Conservation (phyloP, 30 jellyfish, hydroid and myxozoan species). For the Cassiopea xamachana region DNA sequence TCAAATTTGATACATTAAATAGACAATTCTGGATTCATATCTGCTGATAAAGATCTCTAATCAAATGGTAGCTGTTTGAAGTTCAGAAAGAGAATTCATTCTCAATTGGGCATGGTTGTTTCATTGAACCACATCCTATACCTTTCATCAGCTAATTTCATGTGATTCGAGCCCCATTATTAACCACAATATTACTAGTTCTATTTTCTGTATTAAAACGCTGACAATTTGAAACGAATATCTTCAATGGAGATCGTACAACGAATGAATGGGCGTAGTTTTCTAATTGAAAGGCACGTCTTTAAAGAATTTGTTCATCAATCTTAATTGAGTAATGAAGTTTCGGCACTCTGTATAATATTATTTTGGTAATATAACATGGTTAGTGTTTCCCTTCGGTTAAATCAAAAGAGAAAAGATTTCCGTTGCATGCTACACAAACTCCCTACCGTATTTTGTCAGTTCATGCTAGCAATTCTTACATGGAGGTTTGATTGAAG, state of each 20-base stretch:
- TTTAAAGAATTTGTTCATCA: constrained; percentile 6
- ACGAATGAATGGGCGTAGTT: constrained; percentile 37
- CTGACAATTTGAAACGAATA: constrained; percentile 13
- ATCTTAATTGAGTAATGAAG: constrained; percentile 27
- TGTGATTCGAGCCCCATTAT: background rate
- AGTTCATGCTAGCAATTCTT: background rate
- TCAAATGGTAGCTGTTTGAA: constrained; percentile 20
- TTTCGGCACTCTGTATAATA: constrained; percentile 43
- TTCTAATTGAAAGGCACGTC: constrained; percentile 20
- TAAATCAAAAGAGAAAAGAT: constrained; percentile 28
- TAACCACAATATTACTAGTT: constrained; percentile 24
- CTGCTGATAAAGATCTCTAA: constrained; percentile 35
- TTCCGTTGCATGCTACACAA: constrained; percentile 37
- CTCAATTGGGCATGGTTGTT: background rate
- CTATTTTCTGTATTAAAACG: background rate
- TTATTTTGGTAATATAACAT: constrained; percentile 37
- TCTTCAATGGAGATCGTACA: background rate
- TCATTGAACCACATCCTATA: background rate
- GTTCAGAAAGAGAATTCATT: constrained; percentile 1
- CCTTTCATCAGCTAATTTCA: background rate
- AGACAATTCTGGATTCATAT: background rate
- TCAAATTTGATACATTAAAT: constrained; percentile 4
- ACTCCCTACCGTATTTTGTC: constrained; percentile 9
- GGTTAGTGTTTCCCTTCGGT: constrained; percentile 61
- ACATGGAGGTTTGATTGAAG: background rate